Base-by-base conservation (phyloP, 2,113 vertebrate genomes). In the Lucifuga dentata region DNA sequence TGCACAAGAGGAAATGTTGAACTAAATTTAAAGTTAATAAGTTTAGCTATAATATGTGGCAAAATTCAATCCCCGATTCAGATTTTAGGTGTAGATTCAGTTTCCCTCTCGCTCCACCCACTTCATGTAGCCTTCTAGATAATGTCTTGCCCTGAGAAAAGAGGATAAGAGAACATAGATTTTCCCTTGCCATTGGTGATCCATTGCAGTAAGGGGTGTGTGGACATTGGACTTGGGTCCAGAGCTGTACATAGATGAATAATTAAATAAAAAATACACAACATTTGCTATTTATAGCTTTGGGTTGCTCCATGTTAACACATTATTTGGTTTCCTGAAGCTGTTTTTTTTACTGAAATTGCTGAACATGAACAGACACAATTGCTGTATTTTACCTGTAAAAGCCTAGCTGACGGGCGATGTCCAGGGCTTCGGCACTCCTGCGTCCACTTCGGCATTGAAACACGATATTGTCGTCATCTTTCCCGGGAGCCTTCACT, bases 401-500 rank as follows among this genome's bases (percentile, higher is more conserved):
- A 40, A 92, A 94, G 50, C 93, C 94, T n/a, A 93, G 91, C 29
- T 48, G 43, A 11, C 8, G 55, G 44, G 93, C 92, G 0, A 91
- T 86, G 13, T 75, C 83, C 19, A 92, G 83, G 1, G 94, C 95
- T 40, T 38, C 79, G 19, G 43, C 12, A 17, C 93, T 93, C 50
- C 93, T 86, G 13, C 15, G 81, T n/a, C 94, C 94, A 17, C 73
- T 83, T 48, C 68, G 91, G 78, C 95, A 95, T 33, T 94, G 89
- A 77, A 95, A 93, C 62, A 94, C 72, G 0, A 95, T 86, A 52
- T 94, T 89, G 68, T 88, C 40, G 0, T 92, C 93, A 0, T 89
- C 72, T 73, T 83, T 88, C 44, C 6, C 57, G 0, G 93, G 94
- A 53, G 91, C 83, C 46, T 81, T 83, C 0, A 90, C 87, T 0